Base-by-base conservation (phyloP, 2,888 invertebrate genomes). In the Macrosoma leucophasiata region DNA sequence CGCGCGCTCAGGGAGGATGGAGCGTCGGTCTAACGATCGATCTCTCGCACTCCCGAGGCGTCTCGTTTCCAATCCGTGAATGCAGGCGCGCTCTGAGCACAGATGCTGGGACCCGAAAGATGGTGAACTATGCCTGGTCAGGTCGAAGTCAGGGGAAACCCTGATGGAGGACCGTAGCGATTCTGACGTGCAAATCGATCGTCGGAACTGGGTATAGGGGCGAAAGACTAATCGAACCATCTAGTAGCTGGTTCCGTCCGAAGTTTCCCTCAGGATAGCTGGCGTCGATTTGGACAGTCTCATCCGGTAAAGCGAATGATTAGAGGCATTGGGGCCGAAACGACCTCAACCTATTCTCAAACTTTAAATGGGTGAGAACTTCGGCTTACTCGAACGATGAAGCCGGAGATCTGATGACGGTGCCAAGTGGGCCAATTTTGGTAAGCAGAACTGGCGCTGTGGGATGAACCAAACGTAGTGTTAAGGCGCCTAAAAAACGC, bases 121-220 rank as follows among this genome's bases (percentile, higher is more conserved):
- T 89, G 87, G 88, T 89, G 89, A 89, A 88, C 88, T n/a, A n/a
- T n/a, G n/a, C n/a, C n/a, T n/a, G n/a, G n/a, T n/a, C n/a, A n/a
- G n/a, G n/a, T n/a, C n/a, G n/a, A n/a, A n/a, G n/a, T n/a, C n/a
- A n/a, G n/a, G n/a, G n/a, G n/a, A n/a, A n/a, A n/a, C n/a, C n/a
- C n/a, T n/a, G n/a, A n/a, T n/a, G n/a, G n/a, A n/a, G n/a, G n/a
- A n/a, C n/a, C n/a, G n/a, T n/a, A n/a, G n/a, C n/a, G n/a, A n/a
- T n/a, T n/a, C 89, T 90, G 89, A 90, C 88, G 89, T 90, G 89
- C 89, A 90, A 90, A 90, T 90, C 89, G 89, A 89, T 90, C 89
- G 87, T 89, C 87, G 74, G 87, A 90, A 86, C 87, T 89, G 88
- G 87, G 88, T 88, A 89, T 89, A 90, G 89, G 87, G 89, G 86